These are phyloP conservation scores for Cyclargus thomasi DNA, from an alignment of 1,140 invertebrate genomes.

Conservation along the genomic window DNA sequence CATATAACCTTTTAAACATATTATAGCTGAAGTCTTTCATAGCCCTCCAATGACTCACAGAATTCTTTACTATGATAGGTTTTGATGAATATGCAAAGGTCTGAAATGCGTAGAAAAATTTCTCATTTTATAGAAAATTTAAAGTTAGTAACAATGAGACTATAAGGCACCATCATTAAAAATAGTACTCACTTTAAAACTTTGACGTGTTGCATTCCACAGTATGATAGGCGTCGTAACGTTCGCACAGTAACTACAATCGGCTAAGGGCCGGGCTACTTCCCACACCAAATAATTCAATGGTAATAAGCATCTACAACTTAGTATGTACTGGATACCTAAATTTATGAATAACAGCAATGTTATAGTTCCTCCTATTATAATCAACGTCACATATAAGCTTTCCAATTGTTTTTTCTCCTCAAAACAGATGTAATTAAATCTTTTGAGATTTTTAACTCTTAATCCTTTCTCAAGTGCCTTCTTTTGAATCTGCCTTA, in stretches of 20 bases:
- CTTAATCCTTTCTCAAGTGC: conserved; percentile 47
- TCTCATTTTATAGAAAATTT: too few species aligned
- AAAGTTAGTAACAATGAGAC: too few species aligned
- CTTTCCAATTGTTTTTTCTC: neutral
- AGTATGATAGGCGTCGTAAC: conserved; percentile 78
- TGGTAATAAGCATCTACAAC: conserved; percentile 83
- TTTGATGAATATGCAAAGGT: conserved; percentile 84
- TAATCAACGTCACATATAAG: conserved; percentile 6
- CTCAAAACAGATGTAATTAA: conserved; percentile 36
- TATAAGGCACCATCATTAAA: too few species aligned
- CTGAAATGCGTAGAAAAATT: conserved; percentile 39
- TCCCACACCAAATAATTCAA: conserved; percentile 92
- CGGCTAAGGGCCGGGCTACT: conserved; percentile 86
- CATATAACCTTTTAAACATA: conserved; percentile 87
- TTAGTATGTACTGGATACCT: conserved; percentile 53
- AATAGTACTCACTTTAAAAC: conserved; percentile 76
- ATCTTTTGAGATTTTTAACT: conserved; percentile 35
- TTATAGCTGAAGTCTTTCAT: conserved; percentile 81
- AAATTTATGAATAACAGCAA: conserved; percentile 37
- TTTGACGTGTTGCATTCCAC: conserved; percentile 79
- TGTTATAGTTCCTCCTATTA: conserved; percentile 36
- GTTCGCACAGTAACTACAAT: conserved; percentile 85
- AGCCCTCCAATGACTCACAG: conserved; percentile 86
- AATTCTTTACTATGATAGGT: conserved; percentile 88
- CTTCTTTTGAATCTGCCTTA: conserved; percentile 43